Evolutionary conservation across 1,140 invertebrate genomes (phyloP).

Genomic region (Drosophila equinoxialis): DNA sequence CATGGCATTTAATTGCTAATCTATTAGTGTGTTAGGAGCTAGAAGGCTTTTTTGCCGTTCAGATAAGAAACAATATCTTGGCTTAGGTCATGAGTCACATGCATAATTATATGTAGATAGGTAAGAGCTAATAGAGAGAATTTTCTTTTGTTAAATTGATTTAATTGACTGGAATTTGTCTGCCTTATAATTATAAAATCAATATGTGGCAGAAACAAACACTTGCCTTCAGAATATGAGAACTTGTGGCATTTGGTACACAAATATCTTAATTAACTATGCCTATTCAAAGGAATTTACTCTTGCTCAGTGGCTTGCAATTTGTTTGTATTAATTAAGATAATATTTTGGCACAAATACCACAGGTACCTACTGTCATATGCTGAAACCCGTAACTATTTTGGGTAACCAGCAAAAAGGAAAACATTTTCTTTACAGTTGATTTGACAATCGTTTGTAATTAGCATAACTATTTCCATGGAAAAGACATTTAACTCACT

Average conservation of each 20-base stretch:
- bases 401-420: neutral
- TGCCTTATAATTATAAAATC: conserved; percentile 52
- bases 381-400: conserved; percentile 20
- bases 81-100: conserved; percentile 35
- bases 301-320: conserved; percentile 13
- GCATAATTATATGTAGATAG: neutral
- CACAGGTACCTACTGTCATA: neutral
- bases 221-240: conserved; percentile 34
- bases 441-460: no score
- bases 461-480: no score
- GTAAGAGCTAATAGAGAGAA: conserved; percentile 1
- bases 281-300: conserved; percentile 37
- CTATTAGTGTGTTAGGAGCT: conserved; percentile 53
- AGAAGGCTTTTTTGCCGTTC: conserved; percentile 34
- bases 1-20: conserved; percentile 77
- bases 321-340: conserved; percentile 8
- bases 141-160: conserved; percentile 35
- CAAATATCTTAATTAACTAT: conserved; percentile 46
- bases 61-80: conserved; percentile 40
- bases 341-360: neutral
- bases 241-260: conserved; percentile 14
- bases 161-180: conserved; percentile 62
- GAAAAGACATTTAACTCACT: no score
- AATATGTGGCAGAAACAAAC: conserved; percentile 47
- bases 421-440: neutral